Percentiles rank a stretch among this genome's conserved stretches.
Evolutionary conservation across 1,140 invertebrate genomes (phyloP).

Genomic region (Hycleus cichorii): DNA sequence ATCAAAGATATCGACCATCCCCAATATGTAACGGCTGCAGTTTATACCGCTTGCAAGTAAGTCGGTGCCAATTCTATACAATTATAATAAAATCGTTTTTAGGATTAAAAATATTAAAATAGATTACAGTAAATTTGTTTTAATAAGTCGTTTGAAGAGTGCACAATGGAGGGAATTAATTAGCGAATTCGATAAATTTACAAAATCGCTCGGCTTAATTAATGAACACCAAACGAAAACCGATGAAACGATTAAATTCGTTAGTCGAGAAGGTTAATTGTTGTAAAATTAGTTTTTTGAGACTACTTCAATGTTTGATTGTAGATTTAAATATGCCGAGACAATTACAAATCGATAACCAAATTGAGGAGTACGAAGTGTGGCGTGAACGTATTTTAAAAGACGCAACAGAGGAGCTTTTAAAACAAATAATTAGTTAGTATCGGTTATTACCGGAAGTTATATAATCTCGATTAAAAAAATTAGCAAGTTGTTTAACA

Average conservation of each 20-base stretch:
- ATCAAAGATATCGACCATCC: constrained; percentile 39
- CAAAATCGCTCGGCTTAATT: constrained; percentile 6
- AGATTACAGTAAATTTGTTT: constrained; percentile 36
- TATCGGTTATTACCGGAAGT: no score
- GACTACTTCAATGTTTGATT: no score
- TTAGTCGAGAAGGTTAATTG: no score
- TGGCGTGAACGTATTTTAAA: constrained; percentile 27
- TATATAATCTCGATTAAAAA: no score
- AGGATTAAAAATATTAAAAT: constrained; percentile 37
- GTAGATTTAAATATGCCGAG: no score
- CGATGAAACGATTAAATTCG: background rate
- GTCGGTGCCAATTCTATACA: background rate
- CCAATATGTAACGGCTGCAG: constrained; percentile 42
- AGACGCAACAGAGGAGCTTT: background rate
- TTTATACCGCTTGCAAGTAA: constrained; percentile 40
- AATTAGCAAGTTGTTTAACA: no score
- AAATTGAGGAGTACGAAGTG: constrained; percentile 27
- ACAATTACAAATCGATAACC: background rate
- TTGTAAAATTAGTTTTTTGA: no score
- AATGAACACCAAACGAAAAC: constrained; percentile 1
- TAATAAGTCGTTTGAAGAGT: constrained; percentile 39
- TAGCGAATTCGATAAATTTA: constrained; percentile 39
- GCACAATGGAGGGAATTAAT: constrained; percentile 41
- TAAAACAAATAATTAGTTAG: background rate
- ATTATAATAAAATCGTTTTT: constrained; percentile 1